Evolutionary conservation across 2,797 vertebrate genomes (phyloP).

Genomic region (Okamejei kenojei): DNA sequence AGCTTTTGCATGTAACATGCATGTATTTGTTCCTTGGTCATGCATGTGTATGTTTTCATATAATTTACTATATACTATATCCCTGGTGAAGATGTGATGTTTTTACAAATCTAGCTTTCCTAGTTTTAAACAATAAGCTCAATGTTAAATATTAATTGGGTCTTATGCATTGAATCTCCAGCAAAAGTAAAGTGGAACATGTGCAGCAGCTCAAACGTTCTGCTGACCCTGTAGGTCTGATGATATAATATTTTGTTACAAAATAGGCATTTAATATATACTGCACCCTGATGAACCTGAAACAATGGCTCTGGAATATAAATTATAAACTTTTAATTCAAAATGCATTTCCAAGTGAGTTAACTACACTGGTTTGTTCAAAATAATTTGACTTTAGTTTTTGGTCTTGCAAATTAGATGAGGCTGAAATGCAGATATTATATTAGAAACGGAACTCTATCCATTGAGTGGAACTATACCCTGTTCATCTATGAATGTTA

Average conservation of each 20-base stretch:
- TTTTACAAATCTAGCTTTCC: neutral
- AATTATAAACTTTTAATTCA: neutral
- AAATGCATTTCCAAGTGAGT: neutral
- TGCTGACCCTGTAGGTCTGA: neutral
- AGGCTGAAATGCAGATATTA: neutral
- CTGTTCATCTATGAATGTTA: neutral
- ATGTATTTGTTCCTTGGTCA: neutral
- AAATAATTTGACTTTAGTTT: neutral
- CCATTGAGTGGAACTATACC: neutral
- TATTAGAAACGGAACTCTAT: neutral
- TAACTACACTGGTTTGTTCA: neutral
- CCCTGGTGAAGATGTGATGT: neutral
- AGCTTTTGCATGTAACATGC: slow-evolving; percentile 23
- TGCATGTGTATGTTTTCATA: neutral
- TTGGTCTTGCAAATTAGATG: neutral
- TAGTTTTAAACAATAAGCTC: neutral
- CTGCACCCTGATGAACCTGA: neutral
- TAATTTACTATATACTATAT: neutral
- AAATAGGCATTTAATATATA: neutral
- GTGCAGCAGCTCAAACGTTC: neutral
- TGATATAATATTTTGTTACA: neutral
- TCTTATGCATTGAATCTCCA: neutral
- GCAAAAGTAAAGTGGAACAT: neutral
- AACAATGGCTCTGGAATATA: neutral
- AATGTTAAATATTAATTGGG: neutral